Percentiles rank a stretch among this genome's conserved stretches.
Evolutionary conservation across 2,888 invertebrate species (phyloP).

Genomic region (Dolichomitus sp.): DNA sequence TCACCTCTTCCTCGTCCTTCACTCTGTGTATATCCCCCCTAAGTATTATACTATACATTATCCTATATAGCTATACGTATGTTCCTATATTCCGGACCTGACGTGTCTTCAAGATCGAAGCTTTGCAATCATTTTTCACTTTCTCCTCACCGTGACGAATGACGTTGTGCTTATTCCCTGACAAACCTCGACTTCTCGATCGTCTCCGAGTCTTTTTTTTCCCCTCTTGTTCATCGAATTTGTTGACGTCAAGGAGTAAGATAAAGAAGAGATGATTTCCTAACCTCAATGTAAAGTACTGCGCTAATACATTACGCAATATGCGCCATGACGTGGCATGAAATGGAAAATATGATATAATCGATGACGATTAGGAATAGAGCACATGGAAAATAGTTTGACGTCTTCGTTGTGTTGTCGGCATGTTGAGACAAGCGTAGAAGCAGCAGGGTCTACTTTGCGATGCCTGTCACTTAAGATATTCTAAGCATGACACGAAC

Average conservation of each 20-base stretch:
- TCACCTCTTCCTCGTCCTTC: conserved; percentile 47
- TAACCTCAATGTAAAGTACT: neutral
- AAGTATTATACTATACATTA: conserved; percentile 20
- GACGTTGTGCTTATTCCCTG: conserved; percentile 25
- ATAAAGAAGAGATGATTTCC: conserved; percentile 12
- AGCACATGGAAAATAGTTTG: neutral
- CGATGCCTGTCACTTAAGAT: too few species aligned
- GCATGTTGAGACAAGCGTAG: neutral
- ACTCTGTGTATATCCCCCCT: conserved; percentile 30
- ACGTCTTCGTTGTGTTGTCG: neutral
- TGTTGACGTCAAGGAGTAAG: neutral
- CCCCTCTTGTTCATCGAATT: conserved; percentile 25
- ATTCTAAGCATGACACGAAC: too few species aligned
- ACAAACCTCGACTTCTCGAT: conserved; percentile 52
- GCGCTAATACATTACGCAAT: neutral
- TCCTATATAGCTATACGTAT: conserved; percentile 26
- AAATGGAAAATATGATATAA: neutral
- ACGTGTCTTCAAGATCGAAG: conserved; percentile 36
- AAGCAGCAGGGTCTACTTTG: neutral
- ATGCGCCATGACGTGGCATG: neutral
- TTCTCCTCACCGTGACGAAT: conserved; percentile 65
- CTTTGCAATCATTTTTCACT: conserved; percentile 51
- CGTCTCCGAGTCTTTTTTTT: conserved; percentile 9
- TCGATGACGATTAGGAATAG: neutral
- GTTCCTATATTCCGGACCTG: conserved; percentile 26